Base-by-base conservation (phyloP, 2,888 invertebrate species). In the Thecophora atra region DNA sequence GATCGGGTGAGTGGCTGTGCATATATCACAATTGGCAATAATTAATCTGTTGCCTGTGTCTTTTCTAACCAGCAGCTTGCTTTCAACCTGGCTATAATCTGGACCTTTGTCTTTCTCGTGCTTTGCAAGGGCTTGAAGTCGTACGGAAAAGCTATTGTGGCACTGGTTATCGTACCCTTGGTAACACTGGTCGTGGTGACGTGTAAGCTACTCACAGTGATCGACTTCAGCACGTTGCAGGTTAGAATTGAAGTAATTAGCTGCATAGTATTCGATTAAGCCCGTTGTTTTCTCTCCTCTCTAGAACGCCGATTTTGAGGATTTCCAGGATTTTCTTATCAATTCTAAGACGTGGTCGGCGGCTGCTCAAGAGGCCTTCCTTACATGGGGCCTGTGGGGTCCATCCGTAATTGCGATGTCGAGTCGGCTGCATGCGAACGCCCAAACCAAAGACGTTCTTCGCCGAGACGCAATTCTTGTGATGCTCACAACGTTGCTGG, bases 81-180 rank as follows among this genome's bases (percentile, higher is more conserved):
- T 3, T 95, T 96, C 87, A 95, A 96, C 85, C 88, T 96, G 84
- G 94, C 94, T 0, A 93, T 96, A 5, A 92, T 96, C 26, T 97
- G 96, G 96, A 92, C 94, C 90, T 92, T 94, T 65, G 92, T 96
- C 7, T 96, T 96, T 82, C 91, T 96, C 26, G 91, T 94, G 60
- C 89, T 96, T 26, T 95, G 95, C 85, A 95, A 95, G 90, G 96
- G 96, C 73, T 87, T 96, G 56, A 90, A 93, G 73, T 86, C 86
- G 0, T 80, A 85, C 66, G 87, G 87, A 6, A 85, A 86, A 71
- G 74, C 82, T 19, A 91, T 95, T 11, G 93, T 93, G 86, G 90
- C 93, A 74, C 90, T 96, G 80, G 92, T 93, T 67, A 87, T 94
- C 75, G 85, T 95, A 74, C 95, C 96, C 4, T 89, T 96, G 60